Conservation (phyloP, 2,797 vertebrate genomes). For the Oreochromis grahami region DNA sequence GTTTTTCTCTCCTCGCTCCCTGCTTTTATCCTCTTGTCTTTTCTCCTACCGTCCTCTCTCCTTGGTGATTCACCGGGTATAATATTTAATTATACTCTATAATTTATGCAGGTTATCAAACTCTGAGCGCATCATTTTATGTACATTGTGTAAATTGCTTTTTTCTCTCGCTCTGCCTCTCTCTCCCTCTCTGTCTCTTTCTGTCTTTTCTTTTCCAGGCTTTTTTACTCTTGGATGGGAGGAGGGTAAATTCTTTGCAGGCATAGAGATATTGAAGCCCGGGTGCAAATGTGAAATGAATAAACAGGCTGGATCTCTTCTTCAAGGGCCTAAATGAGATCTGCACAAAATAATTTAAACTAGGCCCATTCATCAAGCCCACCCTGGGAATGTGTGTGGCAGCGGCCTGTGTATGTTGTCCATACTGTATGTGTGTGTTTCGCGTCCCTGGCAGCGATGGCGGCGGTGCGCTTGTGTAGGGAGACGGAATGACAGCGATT, state of each 20-base stretch:
- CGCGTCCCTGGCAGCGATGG: conserved; percentile 31
- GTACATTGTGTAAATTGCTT: conserved; percentile 86
- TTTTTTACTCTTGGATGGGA: conserved; percentile 57
- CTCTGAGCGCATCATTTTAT: conserved; percentile 84
- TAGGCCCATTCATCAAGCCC: conserved; percentile 81
- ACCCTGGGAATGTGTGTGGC: conserved; percentile 58
- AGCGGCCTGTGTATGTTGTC: conserved; percentile 58
- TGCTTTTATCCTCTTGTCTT: conserved; percentile 54
- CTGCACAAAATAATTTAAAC: conserved; percentile 85
- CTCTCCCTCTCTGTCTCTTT: conserved; percentile 44
- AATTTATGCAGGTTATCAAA: conserved; percentile 87
- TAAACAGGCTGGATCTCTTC: conserved; percentile 85
- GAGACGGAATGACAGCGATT: conserved; percentile 52
- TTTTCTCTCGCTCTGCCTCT: conserved; percentile 55
- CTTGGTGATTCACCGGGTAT: conserved; percentile 76
- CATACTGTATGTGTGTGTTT: conserved; percentile 41
- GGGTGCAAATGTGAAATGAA: conserved; percentile 84
- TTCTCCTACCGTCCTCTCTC: conserved; percentile 64
- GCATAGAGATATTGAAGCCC: conserved; percentile 82
- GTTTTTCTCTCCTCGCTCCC: conserved; percentile 26
- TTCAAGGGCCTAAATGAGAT: conserved; percentile 86
- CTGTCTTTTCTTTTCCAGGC: conserved; percentile 55
- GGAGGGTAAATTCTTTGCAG: conserved; percentile 77
- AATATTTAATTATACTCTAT: conserved; percentile 85
- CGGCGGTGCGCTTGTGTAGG: conserved; percentile 25